phyloP scores from a whole-genome alignment of 2,888 invertebrate genomes.

The Arctia plantaginis region DNA sequence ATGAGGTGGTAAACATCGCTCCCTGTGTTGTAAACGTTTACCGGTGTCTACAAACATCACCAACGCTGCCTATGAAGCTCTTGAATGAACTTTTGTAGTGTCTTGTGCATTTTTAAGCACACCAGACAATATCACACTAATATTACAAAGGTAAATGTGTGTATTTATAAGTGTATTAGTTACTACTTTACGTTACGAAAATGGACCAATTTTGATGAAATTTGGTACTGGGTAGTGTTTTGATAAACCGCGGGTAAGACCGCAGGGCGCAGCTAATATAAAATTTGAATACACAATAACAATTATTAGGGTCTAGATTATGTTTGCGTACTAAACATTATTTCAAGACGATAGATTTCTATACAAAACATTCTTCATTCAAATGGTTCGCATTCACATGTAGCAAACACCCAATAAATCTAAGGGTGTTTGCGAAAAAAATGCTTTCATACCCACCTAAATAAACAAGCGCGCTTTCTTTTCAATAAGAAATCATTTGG shows the following conservation, averaged over 20 bases:
- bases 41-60: neutral
- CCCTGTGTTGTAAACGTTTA: neutral
- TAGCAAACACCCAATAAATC: constrained; percentile 4
- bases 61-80: neutral
- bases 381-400: neutral
- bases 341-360: no score
- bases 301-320: no score
- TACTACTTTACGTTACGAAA: neutral
- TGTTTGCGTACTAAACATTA: no score
- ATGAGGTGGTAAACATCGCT: neutral
- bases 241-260: no score
- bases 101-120: neutral
- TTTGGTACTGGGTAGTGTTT: neutral
- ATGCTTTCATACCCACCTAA: constrained; percentile 8
- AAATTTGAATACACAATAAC: no score
- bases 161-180: no score
- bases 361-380: neutral
- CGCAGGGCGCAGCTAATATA: no score
- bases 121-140: no score
- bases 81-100: neutral
- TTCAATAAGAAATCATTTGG: constrained; percentile 20
- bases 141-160: no score
- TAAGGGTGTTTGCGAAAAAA: neutral
- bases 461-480: constrained; percentile 17
- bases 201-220: neutral